Evolutionary conservation across 1,140 invertebrate genomes (phyloP), one percentile per base, ranked within the genome.

Genomic region (Neotoxoptera formosana): DNA sequence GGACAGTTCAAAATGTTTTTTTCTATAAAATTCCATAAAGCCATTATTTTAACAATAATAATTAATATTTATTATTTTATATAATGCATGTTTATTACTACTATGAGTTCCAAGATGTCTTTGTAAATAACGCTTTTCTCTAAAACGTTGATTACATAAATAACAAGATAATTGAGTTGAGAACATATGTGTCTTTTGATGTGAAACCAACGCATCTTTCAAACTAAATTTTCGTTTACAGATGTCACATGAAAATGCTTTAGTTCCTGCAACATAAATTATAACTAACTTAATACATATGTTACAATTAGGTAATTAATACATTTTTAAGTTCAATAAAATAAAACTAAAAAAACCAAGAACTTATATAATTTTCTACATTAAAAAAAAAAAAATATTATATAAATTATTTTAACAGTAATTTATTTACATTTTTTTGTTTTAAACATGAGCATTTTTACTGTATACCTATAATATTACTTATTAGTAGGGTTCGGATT

Each of bases 41-140:
- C 7, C 17, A 81, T 76, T 48, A 67, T 47, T 30, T 56, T 47
- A 60, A 41, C 47, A 90, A 41, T 25, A 60, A 60, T 56, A 91
- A 76, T 67, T 45, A 20, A 47, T 20, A 47, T 45, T 20, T 30
- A 67, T 30, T 90, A 76, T 76, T 47, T n/a, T 34, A 89, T 89
- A 56, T 89, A 25, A 41, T 53, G 2, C 7, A 48, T 48, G 2
- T 36, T 21, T 83, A 92, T 93, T 84, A 93, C 91, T 93, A 53
- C 41, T 93, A 30, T 93, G 91, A 53, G 91, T 93, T 36, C 81
- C 48, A 30, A 93, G 76, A 93, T 93, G 91, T 93, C 91, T 93
- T 56, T 84, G 81, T 53, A 93, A 83, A 86, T 93, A 93, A 41
- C 91, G 91, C 53, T 93, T 93, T 93, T 93, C 91, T 86, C 48